Percentiles rank a stretch among this genome's conserved stretches.
Evolutionary conservation across 2,113 vertebrate species (phyloP).

Genomic region (Chionodraco myersi): DNA sequence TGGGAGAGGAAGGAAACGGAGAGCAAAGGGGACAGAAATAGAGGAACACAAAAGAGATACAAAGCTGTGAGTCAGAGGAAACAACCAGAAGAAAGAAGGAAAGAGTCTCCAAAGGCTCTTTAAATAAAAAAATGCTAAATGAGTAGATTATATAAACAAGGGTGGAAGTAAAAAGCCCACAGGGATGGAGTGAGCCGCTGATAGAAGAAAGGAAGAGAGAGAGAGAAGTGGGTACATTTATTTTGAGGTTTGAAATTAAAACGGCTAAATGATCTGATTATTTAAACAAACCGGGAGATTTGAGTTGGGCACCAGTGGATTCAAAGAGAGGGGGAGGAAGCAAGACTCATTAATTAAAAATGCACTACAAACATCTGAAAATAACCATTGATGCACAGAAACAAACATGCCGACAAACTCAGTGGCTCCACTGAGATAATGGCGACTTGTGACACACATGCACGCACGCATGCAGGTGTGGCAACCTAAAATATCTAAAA

Average conservation of each 20-base stretch:
- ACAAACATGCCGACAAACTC: constrained; percentile 7
- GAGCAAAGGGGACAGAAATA: constrained; percentile 48
- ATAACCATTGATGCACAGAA: constrained; percentile 9
- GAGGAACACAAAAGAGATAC: constrained; percentile 40
- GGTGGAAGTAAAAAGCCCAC: constrained; percentile 35
- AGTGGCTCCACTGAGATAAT: neutral
- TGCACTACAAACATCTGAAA: constrained; percentile 26
- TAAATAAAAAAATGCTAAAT: constrained; percentile 64
- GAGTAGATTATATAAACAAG: constrained; percentile 67
- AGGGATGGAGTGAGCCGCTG: constrained; percentile 13
- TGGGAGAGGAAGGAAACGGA: neutral
- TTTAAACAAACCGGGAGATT: constrained; percentile 52
- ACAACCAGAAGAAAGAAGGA: constrained; percentile 28
- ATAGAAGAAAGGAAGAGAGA: constrained; percentile 48
- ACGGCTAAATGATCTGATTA: constrained; percentile 73
- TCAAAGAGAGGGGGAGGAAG: constrained; percentile 31
- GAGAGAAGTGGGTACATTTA: constrained; percentile 41
- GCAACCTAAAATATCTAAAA: constrained; percentile 37
- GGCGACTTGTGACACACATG: neutral
- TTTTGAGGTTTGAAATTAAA: constrained; percentile 69
- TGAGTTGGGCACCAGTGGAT: constrained; percentile 43
- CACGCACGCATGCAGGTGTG: neutral
- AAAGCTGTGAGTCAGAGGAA: constrained; percentile 60
- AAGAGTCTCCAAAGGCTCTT: constrained; percentile 45
- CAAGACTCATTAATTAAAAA: constrained; percentile 38